Evolutionary conservation across 2,888 invertebrate genomes (phyloP).

Genomic region (Sceliomorpha sp.): DNA sequence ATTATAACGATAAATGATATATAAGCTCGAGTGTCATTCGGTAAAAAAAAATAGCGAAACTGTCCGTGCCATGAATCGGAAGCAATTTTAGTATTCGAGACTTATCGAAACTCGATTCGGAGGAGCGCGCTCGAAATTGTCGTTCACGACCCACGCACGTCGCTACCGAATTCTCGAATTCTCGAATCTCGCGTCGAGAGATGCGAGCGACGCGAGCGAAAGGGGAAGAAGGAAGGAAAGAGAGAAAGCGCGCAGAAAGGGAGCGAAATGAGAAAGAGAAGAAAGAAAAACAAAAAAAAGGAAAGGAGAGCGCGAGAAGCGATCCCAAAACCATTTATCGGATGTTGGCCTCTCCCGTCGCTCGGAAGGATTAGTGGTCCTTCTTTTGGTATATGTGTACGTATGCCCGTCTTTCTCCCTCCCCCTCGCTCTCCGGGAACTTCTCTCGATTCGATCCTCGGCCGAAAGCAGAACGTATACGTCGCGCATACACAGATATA

Average conservation of each 20-base stretch:
- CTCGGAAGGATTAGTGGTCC: conserved; percentile 57
- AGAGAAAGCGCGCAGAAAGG: conserved; percentile 35
- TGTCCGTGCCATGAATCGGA: too few relatives aligned
- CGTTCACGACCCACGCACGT: conserved; percentile 25
- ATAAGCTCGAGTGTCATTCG: too few relatives aligned
- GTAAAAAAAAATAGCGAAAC: too few relatives aligned
- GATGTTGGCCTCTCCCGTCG: conserved; percentile 61
- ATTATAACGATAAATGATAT: too few relatives aligned
- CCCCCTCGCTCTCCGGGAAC: conserved; percentile 15
- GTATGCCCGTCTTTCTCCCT: conserved; percentile 40
- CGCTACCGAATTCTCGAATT: conserved; percentile 48
- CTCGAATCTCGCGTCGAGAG: conserved; percentile 29
- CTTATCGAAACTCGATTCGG: too few relatives aligned
- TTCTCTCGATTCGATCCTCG: conserved; percentile 44
- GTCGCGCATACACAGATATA: conserved; percentile 52
- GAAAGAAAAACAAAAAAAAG: conserved; percentile 19
- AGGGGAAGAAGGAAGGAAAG: conserved; percentile 20
- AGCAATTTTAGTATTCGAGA: too few relatives aligned
- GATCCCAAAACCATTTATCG: conserved; percentile 71
- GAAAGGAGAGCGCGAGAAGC: conserved; percentile 47
- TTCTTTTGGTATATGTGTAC: too few relatives aligned
- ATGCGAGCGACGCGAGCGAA: conserved; percentile 19
- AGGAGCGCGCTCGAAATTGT: conserved; percentile 10
- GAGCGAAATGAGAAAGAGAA: conserved; percentile 24
- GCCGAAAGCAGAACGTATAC: conserved; percentile 29